A percentile compares a stretch with the other conserved stretches of the same genome.
phyloP scores from a whole-genome alignment of 2,888 invertebrate genomes.

The Nephrotoma guestfalica region DNA sequence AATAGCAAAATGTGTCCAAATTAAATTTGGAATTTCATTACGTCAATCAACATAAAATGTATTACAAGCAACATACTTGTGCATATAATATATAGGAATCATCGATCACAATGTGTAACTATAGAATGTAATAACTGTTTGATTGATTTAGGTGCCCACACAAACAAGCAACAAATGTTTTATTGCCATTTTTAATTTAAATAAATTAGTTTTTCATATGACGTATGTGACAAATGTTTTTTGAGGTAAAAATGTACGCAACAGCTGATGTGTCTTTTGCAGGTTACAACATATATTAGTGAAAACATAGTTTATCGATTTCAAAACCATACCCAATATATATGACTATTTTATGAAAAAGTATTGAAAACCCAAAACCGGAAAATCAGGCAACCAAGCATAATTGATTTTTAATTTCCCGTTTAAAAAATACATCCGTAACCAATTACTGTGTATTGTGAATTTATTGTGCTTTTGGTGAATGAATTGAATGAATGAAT shows the following conservation, averaged over 20 bases:
- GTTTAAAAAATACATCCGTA: neutral
- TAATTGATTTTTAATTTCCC: neutral
- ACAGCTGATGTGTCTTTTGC: neutral
- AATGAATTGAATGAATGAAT: neutral
- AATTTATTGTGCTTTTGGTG: neutral
- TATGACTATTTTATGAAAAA: neutral
- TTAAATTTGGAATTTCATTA: neutral
- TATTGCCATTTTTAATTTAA: neutral
- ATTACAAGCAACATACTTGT: neutral
- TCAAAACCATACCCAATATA: neutral
- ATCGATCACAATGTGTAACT: neutral
- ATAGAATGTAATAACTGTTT: neutral
- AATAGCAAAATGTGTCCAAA: neutral
- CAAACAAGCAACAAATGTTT: neutral
- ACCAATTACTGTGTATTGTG: neutral
- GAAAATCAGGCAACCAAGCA: neutral
- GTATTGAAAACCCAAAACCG: neutral
- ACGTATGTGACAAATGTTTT: neutral
- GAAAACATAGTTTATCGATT: neutral
- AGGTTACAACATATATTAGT: neutral
- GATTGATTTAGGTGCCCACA: neutral
- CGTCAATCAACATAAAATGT: neutral
- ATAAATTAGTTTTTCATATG: neutral
- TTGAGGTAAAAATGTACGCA: neutral
- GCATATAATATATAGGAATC: neutral